Percentiles rank a stretch among this genome's conserved stretches.
Evolutionary conservation across 1,140 invertebrate genomes (phyloP).

Genomic region (Forficula auricularia): DNA sequence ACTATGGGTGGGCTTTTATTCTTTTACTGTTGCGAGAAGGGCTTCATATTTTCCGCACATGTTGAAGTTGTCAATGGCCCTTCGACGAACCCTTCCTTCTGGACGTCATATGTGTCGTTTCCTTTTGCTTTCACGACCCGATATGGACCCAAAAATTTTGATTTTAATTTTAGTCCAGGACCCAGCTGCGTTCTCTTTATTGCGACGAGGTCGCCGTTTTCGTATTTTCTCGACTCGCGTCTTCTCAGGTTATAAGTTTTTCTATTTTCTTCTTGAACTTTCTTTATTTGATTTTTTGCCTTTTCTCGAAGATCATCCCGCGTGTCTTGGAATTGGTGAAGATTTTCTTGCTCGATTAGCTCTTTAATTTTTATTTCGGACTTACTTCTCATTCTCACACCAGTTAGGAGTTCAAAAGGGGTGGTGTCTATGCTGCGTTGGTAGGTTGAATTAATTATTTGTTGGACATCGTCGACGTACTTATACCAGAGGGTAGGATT

Average conservation of each 20-base stretch:
- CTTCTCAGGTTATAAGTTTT: slow-evolving; percentile 10
- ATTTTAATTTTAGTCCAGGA: slow-evolving; percentile 14
- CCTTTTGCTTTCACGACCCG: slow-evolving; percentile 11
- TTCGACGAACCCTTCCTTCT: slow-evolving; percentile 14
- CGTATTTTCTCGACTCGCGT: slow-evolving; percentile 10
- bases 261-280: slow-evolving; percentile 8
- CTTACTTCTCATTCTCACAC: slow-evolving; percentile 10
- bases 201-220: slow-evolving; percentile 15
- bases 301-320: slow-evolving; percentile 5
- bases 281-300: neutral
- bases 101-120: slow-evolving; percentile 19
- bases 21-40: too few relatives aligned
- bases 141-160: slow-evolving; percentile 16
- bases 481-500: slow-evolving; percentile 13
- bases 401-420: slow-evolving; percentile 15
- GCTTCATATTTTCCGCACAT: slow-evolving; percentile 20
- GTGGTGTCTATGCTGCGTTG: slow-evolving; percentile 13
- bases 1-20: too few relatives aligned
- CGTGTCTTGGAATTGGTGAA: slow-evolving; percentile 4
- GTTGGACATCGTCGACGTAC: slow-evolving; percentile 12
- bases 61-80: slow-evolving; percentile 16
- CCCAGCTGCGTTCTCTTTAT: slow-evolving; percentile 15
- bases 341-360: neutral
- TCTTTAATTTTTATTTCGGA: slow-evolving; percentile 8
- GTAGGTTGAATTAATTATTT: slow-evolving; percentile 16